phyloP scores from a whole-genome alignment of 2,113 vertebrate species.

The Rhinogobius similis region DNA sequence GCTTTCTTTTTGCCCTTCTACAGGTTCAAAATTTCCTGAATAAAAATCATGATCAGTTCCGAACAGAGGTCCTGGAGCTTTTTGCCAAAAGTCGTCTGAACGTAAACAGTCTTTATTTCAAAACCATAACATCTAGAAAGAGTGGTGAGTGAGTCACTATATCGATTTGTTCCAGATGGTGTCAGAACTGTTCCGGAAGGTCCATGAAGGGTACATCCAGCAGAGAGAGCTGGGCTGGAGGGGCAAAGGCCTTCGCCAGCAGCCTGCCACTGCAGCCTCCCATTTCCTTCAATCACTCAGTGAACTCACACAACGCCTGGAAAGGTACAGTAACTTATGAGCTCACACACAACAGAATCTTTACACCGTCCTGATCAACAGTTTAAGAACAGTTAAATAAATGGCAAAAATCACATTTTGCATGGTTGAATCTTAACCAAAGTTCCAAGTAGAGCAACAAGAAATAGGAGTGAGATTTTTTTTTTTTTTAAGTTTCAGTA shows the following conservation, averaged over 20 bases:
- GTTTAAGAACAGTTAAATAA: no score
- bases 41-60: conserved; percentile 88
- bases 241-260: conserved; percentile 69
- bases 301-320: conserved; percentile 82
- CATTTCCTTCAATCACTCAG: conserved; percentile 85
- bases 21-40: conserved; percentile 92
- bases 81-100: conserved; percentile 84
- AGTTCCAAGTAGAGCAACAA: no score
- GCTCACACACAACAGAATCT: no score
- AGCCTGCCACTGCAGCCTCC: conserved; percentile 76
- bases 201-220: conserved; percentile 72
- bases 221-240: conserved; percentile 65
- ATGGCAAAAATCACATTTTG: no score
- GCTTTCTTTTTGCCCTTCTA: background rate
- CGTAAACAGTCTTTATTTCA: conserved; percentile 67
- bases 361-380: no score
- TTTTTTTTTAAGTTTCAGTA: no score
- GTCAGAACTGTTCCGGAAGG: conserved; percentile 82
- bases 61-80: conserved; percentile 82
- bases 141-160: background rate
- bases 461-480: no score
- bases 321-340: conserved; percentile 74
- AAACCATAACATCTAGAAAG: background rate
- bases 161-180: conserved; percentile 74
- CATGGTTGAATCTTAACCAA: no score